Base-by-base conservation (phyloP, 1,140 invertebrate species). In the Papilio polyxenes region DNA sequence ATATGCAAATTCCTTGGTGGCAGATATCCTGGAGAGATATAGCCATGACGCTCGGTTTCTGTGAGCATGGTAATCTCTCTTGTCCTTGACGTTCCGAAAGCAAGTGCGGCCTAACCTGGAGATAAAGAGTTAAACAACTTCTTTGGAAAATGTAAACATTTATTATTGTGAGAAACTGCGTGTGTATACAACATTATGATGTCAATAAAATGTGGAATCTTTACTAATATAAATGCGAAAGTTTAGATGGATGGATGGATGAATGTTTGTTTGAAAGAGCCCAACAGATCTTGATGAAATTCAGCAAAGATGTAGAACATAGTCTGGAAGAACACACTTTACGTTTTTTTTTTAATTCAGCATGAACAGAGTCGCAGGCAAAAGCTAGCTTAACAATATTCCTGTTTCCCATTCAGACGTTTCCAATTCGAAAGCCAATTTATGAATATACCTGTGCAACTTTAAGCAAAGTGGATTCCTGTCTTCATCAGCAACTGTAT, bases 1-100 rank as follows among this genome's bases (percentile, higher is more conserved):
- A 89, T 99, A 99, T 2, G 99, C 98, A 96, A 98, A 99, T 95
- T 99, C 99, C 93, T 99, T 99, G 2, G 98, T 98, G 0, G 99
- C 99, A 3, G 99, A 99, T 84, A 99, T 97, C 79, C 99, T 95
- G 0, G 99, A 99, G n/a, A 99, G 94, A 94, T 99, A 99, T 0
- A 99, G 94, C 99, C 99, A 99, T 0, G 98, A 99, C 6, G 97
- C 97, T 81, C 96, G 96, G 88, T 98, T 97, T 75, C 99, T 96
- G 85, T 98, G 97, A 82, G 98, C 97, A 91, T 99, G 98, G 95
- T 99, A 99, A 94, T 99, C 99, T 56, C 99, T 95, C 94, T 99
- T 99, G 87, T 97, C 97, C 92, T 99, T 99, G 0, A 99, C 95
- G 90, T 99, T 99, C n/a, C 99, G 95, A 89, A 99, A 99, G 86